phyloP scores from a whole-genome alignment of 2,797 vertebrate species.

The Megaceryle alcyon region DNA sequence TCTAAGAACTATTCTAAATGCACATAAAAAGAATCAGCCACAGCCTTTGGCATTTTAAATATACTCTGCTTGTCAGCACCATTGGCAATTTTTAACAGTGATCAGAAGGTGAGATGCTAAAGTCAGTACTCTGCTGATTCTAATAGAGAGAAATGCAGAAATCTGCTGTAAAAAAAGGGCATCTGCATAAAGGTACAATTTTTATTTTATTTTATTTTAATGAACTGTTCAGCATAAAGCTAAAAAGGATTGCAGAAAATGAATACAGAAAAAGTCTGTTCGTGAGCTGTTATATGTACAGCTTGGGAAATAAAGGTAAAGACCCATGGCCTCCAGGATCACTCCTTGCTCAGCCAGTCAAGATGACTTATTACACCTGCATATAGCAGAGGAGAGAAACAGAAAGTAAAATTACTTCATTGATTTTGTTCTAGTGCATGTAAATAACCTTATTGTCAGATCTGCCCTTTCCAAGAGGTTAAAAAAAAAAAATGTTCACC shows the following conservation, averaged over 20 bases:
- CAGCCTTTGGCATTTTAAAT: neutral
- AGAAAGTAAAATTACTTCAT: constrained; percentile 75
- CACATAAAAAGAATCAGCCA: neutral
- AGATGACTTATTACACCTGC: constrained; percentile 70
- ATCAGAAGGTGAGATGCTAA: neutral
- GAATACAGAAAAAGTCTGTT: neutral
- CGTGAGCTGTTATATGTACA: neutral
- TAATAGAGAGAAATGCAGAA: neutral
- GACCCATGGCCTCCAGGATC: neutral
- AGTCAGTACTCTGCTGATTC: neutral
- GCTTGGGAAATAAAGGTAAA: neutral
- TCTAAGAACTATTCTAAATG: neutral
- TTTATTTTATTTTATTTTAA: neutral
- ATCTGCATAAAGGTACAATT: neutral
- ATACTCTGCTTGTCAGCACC: neutral
- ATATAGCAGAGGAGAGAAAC: constrained; percentile 41
- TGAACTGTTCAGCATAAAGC: neutral
- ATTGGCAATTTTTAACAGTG: neutral
- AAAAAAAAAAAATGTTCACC: constrained; percentile 62
- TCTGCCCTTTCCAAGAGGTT: constrained; percentile 65
- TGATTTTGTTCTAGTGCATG: constrained; percentile 70
- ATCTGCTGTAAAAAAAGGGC: neutral
- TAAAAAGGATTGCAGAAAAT: neutral
- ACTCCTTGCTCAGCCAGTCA: constrained; percentile 47
- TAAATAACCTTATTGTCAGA: constrained; percentile 75